phyloP scores from a whole-genome alignment of 2,797 vertebrate genomes.

The Coregonus suidteri region DNA sequence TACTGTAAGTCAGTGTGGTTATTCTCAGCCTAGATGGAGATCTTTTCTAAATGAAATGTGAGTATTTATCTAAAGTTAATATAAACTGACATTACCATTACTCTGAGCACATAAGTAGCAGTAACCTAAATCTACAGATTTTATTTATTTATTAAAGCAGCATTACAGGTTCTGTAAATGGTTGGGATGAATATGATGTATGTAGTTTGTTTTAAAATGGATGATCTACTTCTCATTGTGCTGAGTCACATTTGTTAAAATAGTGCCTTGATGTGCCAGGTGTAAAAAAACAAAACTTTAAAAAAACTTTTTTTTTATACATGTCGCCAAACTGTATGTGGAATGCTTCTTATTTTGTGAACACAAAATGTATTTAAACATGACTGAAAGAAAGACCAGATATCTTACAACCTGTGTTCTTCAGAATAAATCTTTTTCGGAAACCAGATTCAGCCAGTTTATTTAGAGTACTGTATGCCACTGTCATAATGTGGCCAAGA shows the following conservation, averaged over 20 bases:
- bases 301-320: conserved; percentile 61
- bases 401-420: conserved; percentile 25
- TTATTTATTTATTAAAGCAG: conserved; percentile 44
- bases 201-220: conserved; percentile 45
- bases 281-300: conserved; percentile 28
- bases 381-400: conserved; percentile 38
- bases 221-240: conserved; percentile 36
- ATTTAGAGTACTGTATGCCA: not conserved
- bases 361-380: conserved; percentile 53
- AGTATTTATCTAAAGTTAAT: conserved; percentile 13
- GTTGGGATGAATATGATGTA: conserved; percentile 27
- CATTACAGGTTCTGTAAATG: conserved; percentile 34
- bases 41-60: not conserved
- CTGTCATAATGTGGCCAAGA: not conserved
- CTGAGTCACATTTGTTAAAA: conserved; percentile 50
- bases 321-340: conserved; percentile 55
- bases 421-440: conserved; percentile 30
- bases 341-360: conserved; percentile 56
- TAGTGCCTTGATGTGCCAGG: conserved; percentile 72
- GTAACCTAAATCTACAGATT: conserved; percentile 37
- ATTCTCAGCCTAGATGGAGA: not conserved
- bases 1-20: not conserved
- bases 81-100: conserved; percentile 2
- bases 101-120: conserved; percentile 33
- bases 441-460: not conserved